A percentile compares a stretch with the other conserved stretches of the same genome.
Conservation (phyloP, 2,888 invertebrate genomes). For the Scaptomyza cyrtandrae region DNA sequence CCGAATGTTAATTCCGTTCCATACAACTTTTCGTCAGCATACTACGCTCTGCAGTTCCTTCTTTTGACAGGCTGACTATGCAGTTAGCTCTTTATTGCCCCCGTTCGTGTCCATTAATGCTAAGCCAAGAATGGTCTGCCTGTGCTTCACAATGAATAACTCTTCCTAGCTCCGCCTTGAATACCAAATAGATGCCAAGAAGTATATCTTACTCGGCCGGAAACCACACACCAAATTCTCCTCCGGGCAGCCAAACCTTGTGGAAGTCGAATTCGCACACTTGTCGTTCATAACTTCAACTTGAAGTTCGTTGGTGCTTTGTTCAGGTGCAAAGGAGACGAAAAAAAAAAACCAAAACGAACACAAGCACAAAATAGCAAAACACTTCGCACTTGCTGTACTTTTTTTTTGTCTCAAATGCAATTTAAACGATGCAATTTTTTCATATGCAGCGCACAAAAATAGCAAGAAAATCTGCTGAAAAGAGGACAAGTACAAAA, state of each 20-base stretch:
- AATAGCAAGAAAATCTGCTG: conserved; percentile 68
- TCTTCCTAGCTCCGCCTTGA: conserved; percentile 37
- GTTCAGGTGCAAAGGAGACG: conserved; percentile 50
- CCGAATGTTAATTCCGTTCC: conserved; percentile 25
- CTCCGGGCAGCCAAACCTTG: conserved; percentile 22
- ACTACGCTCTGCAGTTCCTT: background rate
- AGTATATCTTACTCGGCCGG: conserved; percentile 44
- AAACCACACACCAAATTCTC: conserved; percentile 44
- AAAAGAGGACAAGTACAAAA: conserved; percentile 58
- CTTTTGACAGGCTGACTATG: conserved; percentile 21
- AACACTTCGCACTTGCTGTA: conserved; percentile 54
- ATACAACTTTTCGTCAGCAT: conserved; percentile 16
- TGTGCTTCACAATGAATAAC: conserved; percentile 57
- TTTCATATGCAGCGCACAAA: conserved; percentile 53
- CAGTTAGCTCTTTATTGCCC: conserved; percentile 40
- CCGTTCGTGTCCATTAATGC: conserved; percentile 44
- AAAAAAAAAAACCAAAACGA: conserved; percentile 30
- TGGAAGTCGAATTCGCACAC: conserved; percentile 73
- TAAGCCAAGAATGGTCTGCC: conserved; percentile 32
- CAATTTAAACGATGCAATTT: conserved; percentile 60
- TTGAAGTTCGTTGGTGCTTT: conserved; percentile 43
- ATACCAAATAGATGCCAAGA: conserved; percentile 45
- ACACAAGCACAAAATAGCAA: conserved; percentile 44
- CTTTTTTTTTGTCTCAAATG: conserved; percentile 60
- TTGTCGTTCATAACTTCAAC: conserved; percentile 72